phyloP scores from a whole-genome alignment of 2,113 vertebrate species.

The Nothocercus nigrocapillus region DNA sequence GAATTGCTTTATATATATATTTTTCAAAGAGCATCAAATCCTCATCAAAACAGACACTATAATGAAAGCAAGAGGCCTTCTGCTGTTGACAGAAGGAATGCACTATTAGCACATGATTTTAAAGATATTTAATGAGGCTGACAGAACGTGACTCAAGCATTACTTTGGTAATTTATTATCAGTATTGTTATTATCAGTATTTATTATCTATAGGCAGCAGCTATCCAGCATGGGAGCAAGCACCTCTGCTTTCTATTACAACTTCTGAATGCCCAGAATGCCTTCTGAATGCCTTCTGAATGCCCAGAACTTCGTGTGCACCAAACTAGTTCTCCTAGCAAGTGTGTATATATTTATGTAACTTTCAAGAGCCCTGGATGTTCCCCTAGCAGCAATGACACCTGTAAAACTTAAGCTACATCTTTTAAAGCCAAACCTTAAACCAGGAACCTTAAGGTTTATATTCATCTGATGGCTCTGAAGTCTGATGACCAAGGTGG shows the following conservation, averaged over 20 bases:
- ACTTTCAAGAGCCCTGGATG: neutral
- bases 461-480: neutral
- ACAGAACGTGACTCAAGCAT: neutral
- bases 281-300: fast-evolving
- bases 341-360: neutral
- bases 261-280: neutral
- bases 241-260: neutral
- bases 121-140: neutral
- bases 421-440: neutral
- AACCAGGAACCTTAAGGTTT: fast-evolving
- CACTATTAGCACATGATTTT: neutral
- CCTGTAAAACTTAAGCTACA: neutral
- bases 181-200: neutral
- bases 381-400: neutral
- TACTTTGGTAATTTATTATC: neutral
- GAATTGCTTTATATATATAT: constrained; percentile 57
- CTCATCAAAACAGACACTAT: constrained; percentile 28
- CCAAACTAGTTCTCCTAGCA: fast-evolving
- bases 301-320: neutral
- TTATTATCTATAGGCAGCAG: neutral
- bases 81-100: constrained; percentile 18
- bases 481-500: neutral
- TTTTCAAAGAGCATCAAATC: constrained; percentile 56
- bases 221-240: neutral
- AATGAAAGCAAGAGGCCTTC: neutral